Evolutionary conservation across 2,113 vertebrate species (phyloP).

Genomic region (Hirundichthys speculiger): DNA sequence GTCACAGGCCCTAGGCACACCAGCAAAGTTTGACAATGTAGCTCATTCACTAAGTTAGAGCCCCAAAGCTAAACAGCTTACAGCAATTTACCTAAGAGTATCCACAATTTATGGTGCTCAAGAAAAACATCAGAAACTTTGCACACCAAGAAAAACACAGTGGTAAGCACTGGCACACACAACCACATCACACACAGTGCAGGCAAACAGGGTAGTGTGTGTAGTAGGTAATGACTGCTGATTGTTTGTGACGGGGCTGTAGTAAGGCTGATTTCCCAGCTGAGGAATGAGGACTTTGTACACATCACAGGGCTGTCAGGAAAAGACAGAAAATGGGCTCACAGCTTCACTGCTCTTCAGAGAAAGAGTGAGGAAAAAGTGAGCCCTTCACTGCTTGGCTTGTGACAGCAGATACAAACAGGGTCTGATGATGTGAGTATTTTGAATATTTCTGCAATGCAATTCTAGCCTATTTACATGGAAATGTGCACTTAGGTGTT

Average conservation of each 20-base stretch:
- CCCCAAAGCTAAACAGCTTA: conserved; percentile 32
- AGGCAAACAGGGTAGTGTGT: conserved; percentile 70
- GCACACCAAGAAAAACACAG: neutral
- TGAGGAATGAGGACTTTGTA: conserved; percentile 70
- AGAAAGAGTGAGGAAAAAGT: conserved; percentile 62
- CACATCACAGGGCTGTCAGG: conserved; percentile 75
- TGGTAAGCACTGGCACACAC: neutral
- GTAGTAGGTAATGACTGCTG: conserved; percentile 74
- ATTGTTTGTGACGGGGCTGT: conserved; percentile 77
- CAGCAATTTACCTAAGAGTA: conserved; percentile 34
- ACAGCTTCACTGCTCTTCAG: conserved; percentile 64
- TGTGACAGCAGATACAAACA: conserved; percentile 45
- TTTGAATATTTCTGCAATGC: conserved; percentile 60
- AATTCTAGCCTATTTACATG: conserved; percentile 54
- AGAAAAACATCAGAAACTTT: conserved; percentile 38
- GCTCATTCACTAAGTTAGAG: conserved; percentile 37
- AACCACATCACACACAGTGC: conserved; percentile 36
- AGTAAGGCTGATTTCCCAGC: conserved; percentile 78
- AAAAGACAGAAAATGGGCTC: conserved; percentile 69
- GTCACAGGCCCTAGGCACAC: conserved; percentile 38
- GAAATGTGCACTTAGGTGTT: conserved; percentile 53
- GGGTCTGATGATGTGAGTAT: conserved; percentile 48
- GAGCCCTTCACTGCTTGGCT: conserved; percentile 53
- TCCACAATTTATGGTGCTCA: conserved; percentile 40
- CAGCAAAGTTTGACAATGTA: conserved; percentile 31